Percentiles rank a stretch among this genome's conserved stretches.
phyloP scores from a whole-genome alignment of 2,113 vertebrate species.

The Pluvianellus socialis region DNA sequence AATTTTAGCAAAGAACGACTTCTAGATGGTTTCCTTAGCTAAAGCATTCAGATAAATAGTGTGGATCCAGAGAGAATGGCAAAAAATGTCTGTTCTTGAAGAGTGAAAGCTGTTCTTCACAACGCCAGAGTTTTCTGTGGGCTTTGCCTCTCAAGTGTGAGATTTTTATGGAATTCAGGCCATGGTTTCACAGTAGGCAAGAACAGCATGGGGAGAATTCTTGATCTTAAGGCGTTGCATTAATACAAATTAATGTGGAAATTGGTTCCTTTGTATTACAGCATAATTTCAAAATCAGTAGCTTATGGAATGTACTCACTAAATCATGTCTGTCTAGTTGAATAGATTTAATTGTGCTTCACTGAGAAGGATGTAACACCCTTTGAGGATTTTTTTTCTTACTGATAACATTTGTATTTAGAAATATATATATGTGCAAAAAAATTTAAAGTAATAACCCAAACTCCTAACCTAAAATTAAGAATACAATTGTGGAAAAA shows the following conservation, averaged over 20 bases:
- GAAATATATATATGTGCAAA: background rate
- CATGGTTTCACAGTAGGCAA: background rate
- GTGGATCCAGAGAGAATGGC: background rate
- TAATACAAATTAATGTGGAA: constrained; percentile 57
- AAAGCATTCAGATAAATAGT: background rate
- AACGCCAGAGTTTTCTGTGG: background rate
- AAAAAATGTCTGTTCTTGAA: background rate
- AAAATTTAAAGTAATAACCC: background rate
- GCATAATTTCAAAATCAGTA: constrained; percentile 24
- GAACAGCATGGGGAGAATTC: constrained; percentile 4
- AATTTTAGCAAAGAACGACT: background rate
- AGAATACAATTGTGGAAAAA: background rate
- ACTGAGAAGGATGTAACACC: background rate
- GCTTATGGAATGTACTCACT: constrained; percentile 14
- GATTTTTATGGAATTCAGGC: constrained; percentile 19
- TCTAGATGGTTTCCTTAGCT: background rate
- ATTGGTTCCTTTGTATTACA: constrained; percentile 45
- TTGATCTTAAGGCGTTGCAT: constrained; percentile 28
- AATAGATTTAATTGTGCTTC: constrained; percentile 19
- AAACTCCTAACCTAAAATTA: constrained; percentile 3
- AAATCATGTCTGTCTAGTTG: background rate
- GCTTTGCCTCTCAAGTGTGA: background rate
- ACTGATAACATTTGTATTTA: constrained; percentile 11
- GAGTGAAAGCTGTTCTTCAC: background rate
- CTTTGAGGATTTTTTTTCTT: constrained; percentile 20